Conservation (phyloP, 2,888 invertebrate genomes). For the Sicus ferrugineus region DNA sequence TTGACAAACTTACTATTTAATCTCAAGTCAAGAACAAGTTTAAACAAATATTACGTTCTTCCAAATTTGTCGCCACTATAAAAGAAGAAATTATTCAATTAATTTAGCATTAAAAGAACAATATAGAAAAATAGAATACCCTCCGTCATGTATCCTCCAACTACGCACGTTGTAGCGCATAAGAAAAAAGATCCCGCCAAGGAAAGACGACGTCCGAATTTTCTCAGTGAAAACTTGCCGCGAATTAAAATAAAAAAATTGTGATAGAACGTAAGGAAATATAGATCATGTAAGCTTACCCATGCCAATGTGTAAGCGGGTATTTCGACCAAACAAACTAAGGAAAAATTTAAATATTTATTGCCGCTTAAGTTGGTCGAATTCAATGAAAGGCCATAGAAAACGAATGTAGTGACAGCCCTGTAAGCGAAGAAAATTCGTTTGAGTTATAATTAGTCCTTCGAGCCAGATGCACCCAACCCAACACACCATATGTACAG, state of each 20-base stretch:
- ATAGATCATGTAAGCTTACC: slow-evolving; percentile 46
- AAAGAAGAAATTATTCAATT: background rate
- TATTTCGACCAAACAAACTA: slow-evolving; percentile 70
- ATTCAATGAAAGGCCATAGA: slow-evolving; percentile 74
- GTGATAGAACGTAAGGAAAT: background rate
- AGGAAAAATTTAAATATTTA: slow-evolving; percentile 73
- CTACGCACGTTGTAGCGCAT: slow-evolving; percentile 67
- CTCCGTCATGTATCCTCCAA: slow-evolving; percentile 67
- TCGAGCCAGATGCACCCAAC: background rate
- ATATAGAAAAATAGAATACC: slow-evolving; percentile 52
- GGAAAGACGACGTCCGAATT: slow-evolving; percentile 67
- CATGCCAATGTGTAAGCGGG: slow-evolving; percentile 69
- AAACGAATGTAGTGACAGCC: slow-evolving; percentile 74
- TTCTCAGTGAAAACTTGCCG: slow-evolving; percentile 67
- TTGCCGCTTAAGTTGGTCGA: slow-evolving; percentile 73
- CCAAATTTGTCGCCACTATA: background rate
- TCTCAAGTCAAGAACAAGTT: background rate
- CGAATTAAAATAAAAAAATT: slow-evolving; percentile 33
- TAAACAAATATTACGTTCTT: background rate
- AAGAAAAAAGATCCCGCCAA: slow-evolving; percentile 67
- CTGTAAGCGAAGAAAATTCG: too few relatives aligned
- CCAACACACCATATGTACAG: slow-evolving; percentile 66
- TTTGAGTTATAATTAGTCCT: too few relatives aligned
- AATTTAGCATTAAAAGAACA: slow-evolving; percentile 40
- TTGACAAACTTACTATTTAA: background rate